Percentiles rank a stretch among this genome's conserved stretches.
Conservation (phyloP, 2,113 vertebrate species). For the Hypanus sabinus region DNA sequence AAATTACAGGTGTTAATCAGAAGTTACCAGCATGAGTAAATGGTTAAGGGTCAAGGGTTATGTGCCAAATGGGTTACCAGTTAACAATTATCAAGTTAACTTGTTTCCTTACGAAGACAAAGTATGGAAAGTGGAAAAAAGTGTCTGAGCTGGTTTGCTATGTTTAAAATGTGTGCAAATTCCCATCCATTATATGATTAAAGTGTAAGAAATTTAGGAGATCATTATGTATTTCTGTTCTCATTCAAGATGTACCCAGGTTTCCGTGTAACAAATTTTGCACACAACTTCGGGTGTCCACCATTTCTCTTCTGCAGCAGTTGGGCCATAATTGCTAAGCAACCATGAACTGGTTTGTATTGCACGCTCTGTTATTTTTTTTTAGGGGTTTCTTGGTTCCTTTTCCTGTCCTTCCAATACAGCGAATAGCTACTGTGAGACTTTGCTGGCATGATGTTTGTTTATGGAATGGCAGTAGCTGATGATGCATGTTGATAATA, state of each 20-base stretch:
- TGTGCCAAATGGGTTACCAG: neutral
- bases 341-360: slow-evolving; percentile 99
- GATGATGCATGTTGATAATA: slow-evolving; percentile 94
- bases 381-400: slow-evolving; percentile 65
- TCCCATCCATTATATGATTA: neutral
- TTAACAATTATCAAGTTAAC: neutral
- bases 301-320: slow-evolving; percentile 99
- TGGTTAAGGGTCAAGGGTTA: neutral
- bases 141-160: neutral
- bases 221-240: slow-evolving; percentile 51
- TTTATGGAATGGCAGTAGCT: slow-evolving; percentile 97
- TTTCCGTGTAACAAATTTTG: slow-evolving; percentile 87
- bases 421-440: slow-evolving; percentile 98
- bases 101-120: neutral
- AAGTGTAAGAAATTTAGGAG: slow-evolving; percentile 30
- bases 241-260: slow-evolving; percentile 68
- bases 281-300: slow-evolving; percentile 99
- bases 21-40: neutral
- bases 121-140: neutral
- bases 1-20: neutral
- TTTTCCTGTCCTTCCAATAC: slow-evolving; percentile 75
- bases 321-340: slow-evolving; percentile 99
- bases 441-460: slow-evolving; percentile 99
- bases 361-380: slow-evolving; percentile 97
- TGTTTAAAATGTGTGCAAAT: neutral